Evolutionary conservation across 1,140 invertebrate genomes (phyloP).

Genomic region (Formica selysi): DNA sequence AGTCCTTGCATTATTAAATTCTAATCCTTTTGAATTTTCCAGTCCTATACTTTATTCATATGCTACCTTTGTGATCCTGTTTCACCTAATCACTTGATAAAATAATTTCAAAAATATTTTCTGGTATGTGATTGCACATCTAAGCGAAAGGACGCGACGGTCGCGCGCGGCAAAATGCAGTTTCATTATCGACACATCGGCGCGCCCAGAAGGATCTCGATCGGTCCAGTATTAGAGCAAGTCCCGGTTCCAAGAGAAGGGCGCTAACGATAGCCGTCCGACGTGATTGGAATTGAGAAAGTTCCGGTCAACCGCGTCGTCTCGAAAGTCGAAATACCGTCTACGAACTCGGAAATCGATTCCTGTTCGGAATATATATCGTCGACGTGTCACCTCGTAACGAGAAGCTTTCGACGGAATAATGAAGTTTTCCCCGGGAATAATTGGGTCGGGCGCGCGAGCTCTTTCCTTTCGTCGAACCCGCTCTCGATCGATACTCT

Average conservation of each 20-base stretch:
- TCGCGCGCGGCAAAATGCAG: constrained; percentile 16
- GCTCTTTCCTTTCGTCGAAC: constrained; percentile 3
- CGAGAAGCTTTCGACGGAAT: constrained; percentile 55
- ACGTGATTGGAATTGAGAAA: constrained; percentile 68
- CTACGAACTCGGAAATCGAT: constrained; percentile 61
- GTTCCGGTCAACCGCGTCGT: constrained; percentile 57
- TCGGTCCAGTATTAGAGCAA: neutral
- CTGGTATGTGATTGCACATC: constrained; percentile 2
- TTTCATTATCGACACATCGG: constrained; percentile 49
- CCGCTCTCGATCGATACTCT: constrained; percentile 37
- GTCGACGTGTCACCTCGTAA: constrained; percentile 46
- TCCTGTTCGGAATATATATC: constrained; percentile 55
- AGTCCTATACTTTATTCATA: neutral
- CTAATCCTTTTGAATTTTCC: neutral
- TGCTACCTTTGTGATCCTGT: neutral
- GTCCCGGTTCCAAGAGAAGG: constrained; percentile 43
- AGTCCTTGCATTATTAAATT: neutral
- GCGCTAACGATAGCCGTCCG: constrained; percentile 61
- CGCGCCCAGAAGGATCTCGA: neutral
- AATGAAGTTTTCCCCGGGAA: constrained; percentile 55
- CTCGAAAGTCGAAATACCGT: constrained; percentile 62
- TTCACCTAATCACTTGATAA: constrained; percentile 1
- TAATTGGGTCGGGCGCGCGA: constrained; percentile 43
- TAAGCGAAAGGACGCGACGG: neutral
- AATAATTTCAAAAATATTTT: constrained; percentile 4